Percentiles rank a stretch among this genome's conserved stretches.
These are phyloP conservation scores for Sanderia malayensis DNA, from an alignment of 30 jellyfish, hydroid and myxozoan genomes.

Conservation along the genomic window DNA sequence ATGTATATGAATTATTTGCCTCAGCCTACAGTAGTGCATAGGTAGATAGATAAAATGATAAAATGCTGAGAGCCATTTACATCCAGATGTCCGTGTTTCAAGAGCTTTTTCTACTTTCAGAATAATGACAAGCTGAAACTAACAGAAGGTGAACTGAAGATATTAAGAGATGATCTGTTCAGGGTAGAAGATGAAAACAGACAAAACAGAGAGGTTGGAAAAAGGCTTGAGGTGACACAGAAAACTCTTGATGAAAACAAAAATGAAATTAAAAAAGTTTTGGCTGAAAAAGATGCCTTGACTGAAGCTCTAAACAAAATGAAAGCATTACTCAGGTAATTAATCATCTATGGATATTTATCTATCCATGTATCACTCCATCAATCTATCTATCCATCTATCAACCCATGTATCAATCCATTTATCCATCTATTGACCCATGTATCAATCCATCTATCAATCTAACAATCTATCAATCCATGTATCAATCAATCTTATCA, in stretches of 20 bases:
- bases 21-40: background rate
- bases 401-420: no score
- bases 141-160: background rate
- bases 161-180: background rate
- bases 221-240: background rate
- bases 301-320: conserved; percentile 37
- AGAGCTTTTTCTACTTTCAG: background rate
- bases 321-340: conserved; percentile 33
- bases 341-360: no score
- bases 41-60: background rate
- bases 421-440: no score
- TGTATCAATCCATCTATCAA: no score
- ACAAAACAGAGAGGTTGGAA: background rate
- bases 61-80: background rate
- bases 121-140: background rate
- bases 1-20: background rate
- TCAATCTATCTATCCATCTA: no score
- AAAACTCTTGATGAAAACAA: conserved; percentile 5
- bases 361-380: no score
- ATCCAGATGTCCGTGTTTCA: background rate
- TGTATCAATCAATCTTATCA: background rate
- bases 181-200: background rate
- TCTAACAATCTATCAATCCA: no score
- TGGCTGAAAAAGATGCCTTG: conserved; percentile 18
- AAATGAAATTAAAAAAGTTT: background rate